These are phyloP conservation scores for Cryptophagus acutangulus DNA, from an alignment of 2,888 invertebrate species.

Conservation along the genomic window DNA sequence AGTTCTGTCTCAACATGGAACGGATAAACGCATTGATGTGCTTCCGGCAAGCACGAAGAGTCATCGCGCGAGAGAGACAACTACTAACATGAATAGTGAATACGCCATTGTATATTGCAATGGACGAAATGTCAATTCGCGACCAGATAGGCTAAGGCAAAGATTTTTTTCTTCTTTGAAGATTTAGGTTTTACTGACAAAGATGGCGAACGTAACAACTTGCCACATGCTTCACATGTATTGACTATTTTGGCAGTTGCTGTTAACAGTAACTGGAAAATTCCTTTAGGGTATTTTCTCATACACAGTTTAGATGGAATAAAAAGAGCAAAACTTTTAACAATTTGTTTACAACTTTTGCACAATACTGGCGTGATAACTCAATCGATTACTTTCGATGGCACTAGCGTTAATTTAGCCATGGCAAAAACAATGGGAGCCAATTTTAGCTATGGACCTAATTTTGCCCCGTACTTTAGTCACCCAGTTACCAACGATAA, in stretches of 20 bases:
- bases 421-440: slow-evolving; percentile 5
- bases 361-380: not conserved
- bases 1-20: too few relatives aligned
- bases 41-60: too few relatives aligned
- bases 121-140: too few relatives aligned
- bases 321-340: not conserved
- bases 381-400: slow-evolving; percentile 10
- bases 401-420: not conserved
- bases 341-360: not conserved
- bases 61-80: too few relatives aligned
- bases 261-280: slow-evolving; percentile 5
- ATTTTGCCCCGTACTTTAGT: not conserved
- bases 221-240: too few relatives aligned
- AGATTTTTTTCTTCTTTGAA: too few relatives aligned
- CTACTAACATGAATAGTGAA: too few relatives aligned
- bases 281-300: slow-evolving; percentile 7
- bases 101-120: too few relatives aligned
- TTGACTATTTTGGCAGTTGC: slow-evolving; percentile 8
- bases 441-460: not conserved
- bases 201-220: too few relatives aligned
- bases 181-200: too few relatives aligned
- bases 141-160: too few relatives aligned
- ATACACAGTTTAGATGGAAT: not conserved
- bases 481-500: not conserved
- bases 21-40: too few relatives aligned